A percentile compares a stretch with the other conserved stretches of the same genome.
Evolutionary conservation across 2,888 invertebrate species (phyloP).

Genomic region (Agrotis clavis): DNA sequence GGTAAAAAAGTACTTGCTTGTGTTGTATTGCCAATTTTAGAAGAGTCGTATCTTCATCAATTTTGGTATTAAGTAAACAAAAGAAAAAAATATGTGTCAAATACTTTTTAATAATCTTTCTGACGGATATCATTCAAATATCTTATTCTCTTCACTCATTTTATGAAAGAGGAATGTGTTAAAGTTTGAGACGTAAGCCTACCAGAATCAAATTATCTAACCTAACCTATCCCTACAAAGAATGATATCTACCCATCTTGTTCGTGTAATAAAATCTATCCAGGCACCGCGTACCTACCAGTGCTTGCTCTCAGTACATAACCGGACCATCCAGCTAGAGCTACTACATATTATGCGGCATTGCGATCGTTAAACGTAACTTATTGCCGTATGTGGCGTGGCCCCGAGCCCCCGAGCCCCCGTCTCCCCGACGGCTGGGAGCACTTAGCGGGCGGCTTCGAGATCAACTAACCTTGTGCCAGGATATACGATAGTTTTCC

Average conservation of each 20-base stretch:
- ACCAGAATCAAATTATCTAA: not conserved
- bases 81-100: too few relatives aligned
- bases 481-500: constrained; percentile 59
- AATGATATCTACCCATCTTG: constrained; percentile 17
- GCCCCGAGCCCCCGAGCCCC: constrained; percentile 46
- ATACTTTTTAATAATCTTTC: too few relatives aligned
- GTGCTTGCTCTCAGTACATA: constrained; percentile 43
- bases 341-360: constrained; percentile 52
- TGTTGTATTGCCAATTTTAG: too few relatives aligned
- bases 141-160: not conserved
- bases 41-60: too few relatives aligned
- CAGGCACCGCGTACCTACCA: constrained; percentile 16
- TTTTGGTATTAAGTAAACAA: too few relatives aligned
- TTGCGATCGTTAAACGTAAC: constrained; percentile 61
- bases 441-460: constrained; percentile 57
- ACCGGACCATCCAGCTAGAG: constrained; percentile 36
- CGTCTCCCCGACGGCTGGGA: constrained; percentile 43
- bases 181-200: too few relatives aligned
- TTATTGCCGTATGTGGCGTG: constrained; percentile 54
- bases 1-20: too few relatives aligned
- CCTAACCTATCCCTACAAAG: constrained; percentile 7
- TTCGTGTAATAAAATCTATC: constrained; percentile 49
- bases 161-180: not conserved
- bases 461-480: constrained; percentile 58
- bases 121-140: too few relatives aligned